Conservation (phyloP, 2,113 vertebrate genomes). For the Montifringilla adamsi region DNA sequence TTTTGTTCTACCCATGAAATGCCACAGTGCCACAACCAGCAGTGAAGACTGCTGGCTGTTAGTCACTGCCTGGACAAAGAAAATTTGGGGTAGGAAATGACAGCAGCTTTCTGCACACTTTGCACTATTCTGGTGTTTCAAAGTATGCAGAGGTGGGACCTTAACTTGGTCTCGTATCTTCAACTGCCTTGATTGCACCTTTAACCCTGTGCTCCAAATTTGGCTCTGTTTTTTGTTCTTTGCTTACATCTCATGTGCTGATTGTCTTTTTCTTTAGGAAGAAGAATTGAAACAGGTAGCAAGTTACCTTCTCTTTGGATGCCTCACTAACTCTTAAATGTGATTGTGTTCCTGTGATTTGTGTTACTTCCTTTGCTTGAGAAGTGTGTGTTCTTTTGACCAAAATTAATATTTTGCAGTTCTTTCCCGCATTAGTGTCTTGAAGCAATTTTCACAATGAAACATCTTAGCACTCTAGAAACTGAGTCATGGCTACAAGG, state of each 20-base stretch:
- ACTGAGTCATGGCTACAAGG: not conserved
- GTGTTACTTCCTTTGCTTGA: constrained; percentile 69
- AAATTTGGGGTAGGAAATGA: not conserved
- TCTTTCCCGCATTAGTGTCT: not conserved
- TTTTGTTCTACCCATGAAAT: not conserved
- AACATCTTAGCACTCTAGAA: not conserved
- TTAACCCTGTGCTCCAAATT: not conserved
- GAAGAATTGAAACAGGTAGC: constrained; percentile 89
- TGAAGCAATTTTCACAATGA: not conserved
- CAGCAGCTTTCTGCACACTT: not conserved
- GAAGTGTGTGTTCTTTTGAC: constrained; percentile 66
- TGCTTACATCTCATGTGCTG: constrained; percentile 56
- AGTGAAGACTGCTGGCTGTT: not conserved
- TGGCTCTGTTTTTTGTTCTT: constrained; percentile 16
- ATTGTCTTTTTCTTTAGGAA: constrained; percentile 85
- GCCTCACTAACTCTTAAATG: constrained; percentile 70
- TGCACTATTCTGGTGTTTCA: not conserved
- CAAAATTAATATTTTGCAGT: constrained; percentile 61
- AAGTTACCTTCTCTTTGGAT: constrained; percentile 74
- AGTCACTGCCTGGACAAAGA: not conserved
- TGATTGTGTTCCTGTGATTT: constrained; percentile 56
- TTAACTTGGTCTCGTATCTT: not conserved
- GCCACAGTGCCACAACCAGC: not conserved
- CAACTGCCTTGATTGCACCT: not conserved
- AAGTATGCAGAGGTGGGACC: not conserved